A percentile compares a stretch with the other conserved stretches of the same genome.
These are phyloP conservation scores for Sprattus sprattus DNA, from an alignment of 2,113 vertebrate genomes.

Conservation along the genomic window DNA sequence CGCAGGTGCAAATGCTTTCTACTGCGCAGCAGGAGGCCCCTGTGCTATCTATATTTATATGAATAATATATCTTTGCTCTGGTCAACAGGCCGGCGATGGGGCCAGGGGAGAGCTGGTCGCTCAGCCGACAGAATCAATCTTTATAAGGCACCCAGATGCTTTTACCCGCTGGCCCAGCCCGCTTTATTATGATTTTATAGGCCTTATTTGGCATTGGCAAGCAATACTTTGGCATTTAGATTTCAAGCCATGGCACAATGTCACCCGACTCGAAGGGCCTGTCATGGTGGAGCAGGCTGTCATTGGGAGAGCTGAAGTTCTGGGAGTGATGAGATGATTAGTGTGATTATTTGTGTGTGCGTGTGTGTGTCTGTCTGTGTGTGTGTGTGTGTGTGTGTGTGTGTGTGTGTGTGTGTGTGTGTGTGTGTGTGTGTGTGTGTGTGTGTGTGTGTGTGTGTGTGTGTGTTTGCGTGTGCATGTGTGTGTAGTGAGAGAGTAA, in stretches of 20 bases:
- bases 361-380: too few relatives aligned
- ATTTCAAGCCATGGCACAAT: background rate
- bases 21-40: slow-evolving; percentile 55
- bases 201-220: slow-evolving; percentile 32
- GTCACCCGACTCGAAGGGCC: background rate
- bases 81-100: slow-evolving; percentile 65
- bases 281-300: background rate
- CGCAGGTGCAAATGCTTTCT: slow-evolving; percentile 67
- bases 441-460: too few relatives aligned
- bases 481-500: too few relatives aligned
- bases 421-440: too few relatives aligned
- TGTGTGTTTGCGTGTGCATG: too few relatives aligned
- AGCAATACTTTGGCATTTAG: slow-evolving; percentile 2
- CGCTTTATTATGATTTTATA: slow-evolving; percentile 64
- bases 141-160: slow-evolving; percentile 64
- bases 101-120: slow-evolving; percentile 58
- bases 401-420: too few relatives aligned
- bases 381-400: too few relatives aligned
- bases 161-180: slow-evolving; percentile 56
- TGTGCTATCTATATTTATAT: slow-evolving; percentile 68
- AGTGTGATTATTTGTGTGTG: too few relatives aligned
- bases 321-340: too few relatives aligned
- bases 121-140: slow-evolving; percentile 63
- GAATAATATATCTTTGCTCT: slow-evolving; percentile 68
- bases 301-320: background rate